Percentiles rank a stretch among this genome's conserved stretches.
Conservation (phyloP, 2,888 invertebrate genomes). For the Leucoma salicis region DNA sequence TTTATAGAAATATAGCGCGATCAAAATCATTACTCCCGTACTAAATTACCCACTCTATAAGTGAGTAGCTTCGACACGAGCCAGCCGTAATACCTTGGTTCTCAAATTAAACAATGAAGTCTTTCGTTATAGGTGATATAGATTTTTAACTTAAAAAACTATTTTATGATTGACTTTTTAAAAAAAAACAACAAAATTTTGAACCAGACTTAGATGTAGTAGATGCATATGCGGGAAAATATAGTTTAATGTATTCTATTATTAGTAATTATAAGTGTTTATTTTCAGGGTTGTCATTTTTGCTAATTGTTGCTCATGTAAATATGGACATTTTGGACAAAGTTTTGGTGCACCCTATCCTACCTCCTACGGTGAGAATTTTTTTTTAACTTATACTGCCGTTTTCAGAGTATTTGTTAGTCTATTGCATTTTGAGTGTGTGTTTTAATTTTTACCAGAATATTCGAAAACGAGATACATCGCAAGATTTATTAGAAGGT, state of each 20-base stretch:
- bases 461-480: conserved; percentile 39
- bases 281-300: conserved; percentile 20
- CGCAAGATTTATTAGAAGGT: conserved; percentile 17
- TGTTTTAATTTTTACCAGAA: conserved; percentile 45
- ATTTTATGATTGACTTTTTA: too few species aligned
- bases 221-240: not conserved
- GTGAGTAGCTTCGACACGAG: conserved; percentile 38
- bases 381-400: not conserved
- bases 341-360: conserved; percentile 34
- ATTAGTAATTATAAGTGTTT: too few species aligned
- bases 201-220: too few species aligned
- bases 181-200: too few species aligned
- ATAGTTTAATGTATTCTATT: not conserved
- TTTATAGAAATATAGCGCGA: too few species aligned
- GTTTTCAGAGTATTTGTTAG: not conserved
- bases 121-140: conserved; percentile 48
- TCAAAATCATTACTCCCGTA: conserved; percentile 40
- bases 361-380: conserved; percentile 38
- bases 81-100: not conserved
- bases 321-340: conserved; percentile 37
- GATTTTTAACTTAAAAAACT: conserved; percentile 3
- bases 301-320: conserved; percentile 16
- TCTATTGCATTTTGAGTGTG: conserved; percentile 10
- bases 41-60: conserved; percentile 62
- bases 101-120: conserved; percentile 45